Evolutionary conservation across 2,888 invertebrate species (phyloP).

Genomic region (Taenaris catops): DNA sequence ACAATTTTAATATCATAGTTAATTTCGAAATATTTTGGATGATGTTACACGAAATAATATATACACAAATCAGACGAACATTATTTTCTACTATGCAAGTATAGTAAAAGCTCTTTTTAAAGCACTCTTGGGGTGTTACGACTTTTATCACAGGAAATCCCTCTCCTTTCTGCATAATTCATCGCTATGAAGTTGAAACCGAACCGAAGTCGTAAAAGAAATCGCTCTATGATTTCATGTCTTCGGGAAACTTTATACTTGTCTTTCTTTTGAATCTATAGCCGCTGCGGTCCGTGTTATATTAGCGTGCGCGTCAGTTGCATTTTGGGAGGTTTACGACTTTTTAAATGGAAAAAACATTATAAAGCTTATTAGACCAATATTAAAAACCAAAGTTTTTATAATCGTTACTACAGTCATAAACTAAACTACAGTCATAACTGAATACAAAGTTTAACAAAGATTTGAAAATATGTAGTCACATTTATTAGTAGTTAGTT

Average conservation of each 20-base stretch:
- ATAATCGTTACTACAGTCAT: no score
- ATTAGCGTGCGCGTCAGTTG: slow-evolving; percentile 29
- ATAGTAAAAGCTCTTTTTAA: slow-evolving; percentile 60
- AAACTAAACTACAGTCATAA: no score
- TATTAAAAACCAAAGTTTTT: no score
- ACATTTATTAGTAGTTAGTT: no score
- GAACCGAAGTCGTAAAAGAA: slow-evolving; percentile 77
- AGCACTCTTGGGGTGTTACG: slow-evolving; percentile 70
- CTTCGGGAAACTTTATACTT: slow-evolving; percentile 70
- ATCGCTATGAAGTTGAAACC: slow-evolving; percentile 78
- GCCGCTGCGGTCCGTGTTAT: slow-evolving; percentile 43
- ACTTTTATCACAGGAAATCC: slow-evolving; percentile 76
- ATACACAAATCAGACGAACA: slow-evolving; percentile 6
- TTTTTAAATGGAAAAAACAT: no score
- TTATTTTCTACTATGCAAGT: slow-evolving; percentile 12
- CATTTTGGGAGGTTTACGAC: slow-evolving; percentile 1
- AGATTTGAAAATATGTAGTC: no score
- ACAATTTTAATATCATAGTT: not conserved
- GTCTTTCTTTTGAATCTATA: slow-evolving; percentile 65
- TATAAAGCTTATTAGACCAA: no score
- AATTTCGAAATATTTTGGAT: not conserved
- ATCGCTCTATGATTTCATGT: slow-evolving; percentile 78
- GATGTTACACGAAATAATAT: not conserved
- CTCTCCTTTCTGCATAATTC: slow-evolving; percentile 77
- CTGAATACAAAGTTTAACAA: no score